These are phyloP conservation scores for Tenualosa ilisha DNA, from an alignment of 2,797 vertebrate species.

Conservation along the genomic window DNA sequence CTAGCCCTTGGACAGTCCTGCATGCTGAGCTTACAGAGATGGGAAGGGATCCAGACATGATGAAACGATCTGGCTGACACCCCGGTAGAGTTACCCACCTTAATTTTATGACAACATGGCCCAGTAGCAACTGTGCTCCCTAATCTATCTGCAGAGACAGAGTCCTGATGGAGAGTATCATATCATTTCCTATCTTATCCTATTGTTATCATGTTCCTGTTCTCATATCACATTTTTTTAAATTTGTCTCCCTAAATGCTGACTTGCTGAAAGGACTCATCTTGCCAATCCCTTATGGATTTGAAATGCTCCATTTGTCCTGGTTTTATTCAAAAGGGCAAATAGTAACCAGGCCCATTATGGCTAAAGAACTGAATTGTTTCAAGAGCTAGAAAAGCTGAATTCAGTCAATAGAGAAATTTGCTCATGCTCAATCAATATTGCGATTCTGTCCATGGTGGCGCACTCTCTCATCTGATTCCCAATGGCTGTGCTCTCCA, in stretches of 20 bases:
- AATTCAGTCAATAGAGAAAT: constrained; percentile 2
- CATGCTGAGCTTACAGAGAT: not conserved
- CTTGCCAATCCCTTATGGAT: not conserved
- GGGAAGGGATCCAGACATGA: constrained; percentile 10
- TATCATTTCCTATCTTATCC: not conserved
- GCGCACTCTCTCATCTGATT: constrained; percentile 25
- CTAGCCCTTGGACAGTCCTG: constrained; percentile 19
- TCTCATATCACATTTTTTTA: not conserved
- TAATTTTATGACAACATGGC: not conserved
- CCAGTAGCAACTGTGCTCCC: not conserved
- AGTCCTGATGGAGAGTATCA: not conserved
- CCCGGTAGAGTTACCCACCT: constrained; percentile 10
- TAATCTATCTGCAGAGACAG: not conserved
- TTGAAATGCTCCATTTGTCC: not conserved
- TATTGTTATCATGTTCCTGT: not conserved
- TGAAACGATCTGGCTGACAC: constrained; percentile 7
- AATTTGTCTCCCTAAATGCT: not conserved
- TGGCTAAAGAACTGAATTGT: not conserved
- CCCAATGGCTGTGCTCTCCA: constrained; percentile 28
- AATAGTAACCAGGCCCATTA: not conserved
- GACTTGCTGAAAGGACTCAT: not conserved
- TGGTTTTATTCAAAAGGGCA: not conserved
- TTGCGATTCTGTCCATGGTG: constrained; percentile 6
- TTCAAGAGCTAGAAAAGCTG: constrained; percentile 17
- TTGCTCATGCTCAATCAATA: constrained; percentile 19